Evolutionary conservation across 2,797 vertebrate species (phyloP).

Genomic region (Paratrypauchen microcephalus): DNA sequence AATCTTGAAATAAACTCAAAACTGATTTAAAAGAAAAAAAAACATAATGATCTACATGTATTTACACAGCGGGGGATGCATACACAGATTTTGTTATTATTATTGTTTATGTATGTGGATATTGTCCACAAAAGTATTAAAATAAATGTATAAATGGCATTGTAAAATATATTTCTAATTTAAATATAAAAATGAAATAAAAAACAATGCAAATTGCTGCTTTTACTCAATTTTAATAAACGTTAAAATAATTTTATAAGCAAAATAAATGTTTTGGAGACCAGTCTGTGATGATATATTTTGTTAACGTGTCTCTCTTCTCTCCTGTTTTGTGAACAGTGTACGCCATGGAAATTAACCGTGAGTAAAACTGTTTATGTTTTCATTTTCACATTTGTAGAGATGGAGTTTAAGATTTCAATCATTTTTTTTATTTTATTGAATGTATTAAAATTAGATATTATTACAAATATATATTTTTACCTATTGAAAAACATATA

Average conservation of each 20-base stretch:
- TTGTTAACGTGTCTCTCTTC: not conserved
- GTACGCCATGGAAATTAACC: slow-evolving; percentile 99
- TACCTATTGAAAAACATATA: no score
- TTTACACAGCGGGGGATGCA: slow-evolving; percentile 1
- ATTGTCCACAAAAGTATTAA: not conserved
- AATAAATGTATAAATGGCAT: not conserved
- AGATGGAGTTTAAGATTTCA: not conserved
- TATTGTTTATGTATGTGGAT: no score
- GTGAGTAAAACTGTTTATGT: slow-evolving; percentile 79
- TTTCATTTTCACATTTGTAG: not conserved
- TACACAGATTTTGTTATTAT: not conserved
- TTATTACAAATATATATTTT: no score
- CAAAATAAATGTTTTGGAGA: no score
- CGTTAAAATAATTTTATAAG: not conserved
- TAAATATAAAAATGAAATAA: not conserved
- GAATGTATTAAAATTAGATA: no score
- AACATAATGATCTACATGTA: not conserved
- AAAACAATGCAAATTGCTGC: not conserved
- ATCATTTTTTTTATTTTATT: not conserved
- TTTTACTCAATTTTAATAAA: not conserved
- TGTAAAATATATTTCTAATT: not conserved
- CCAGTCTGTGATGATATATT: not conserved
- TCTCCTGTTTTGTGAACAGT: slow-evolving; percentile 75
- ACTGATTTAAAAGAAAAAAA: not conserved
- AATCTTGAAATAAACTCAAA: not conserved